A percentile compares a stretch with the other conserved stretches of the same genome.
These are phyloP conservation scores for Hartigia nigra DNA, from an alignment of 2,888 invertebrate genomes.

Conservation along the genomic window DNA sequence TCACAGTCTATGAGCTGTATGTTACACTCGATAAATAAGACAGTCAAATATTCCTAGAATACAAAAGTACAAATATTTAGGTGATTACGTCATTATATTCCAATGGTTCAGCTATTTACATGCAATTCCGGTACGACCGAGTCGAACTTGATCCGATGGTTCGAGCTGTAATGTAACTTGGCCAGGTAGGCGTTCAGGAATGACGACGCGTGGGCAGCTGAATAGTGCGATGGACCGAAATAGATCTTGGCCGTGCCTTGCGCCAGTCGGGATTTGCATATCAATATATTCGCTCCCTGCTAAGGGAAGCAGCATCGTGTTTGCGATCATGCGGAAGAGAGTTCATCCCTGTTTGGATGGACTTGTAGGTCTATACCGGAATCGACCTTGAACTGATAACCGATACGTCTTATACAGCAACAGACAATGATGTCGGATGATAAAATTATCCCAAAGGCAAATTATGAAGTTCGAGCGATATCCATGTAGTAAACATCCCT, in stretches of 20 bases:
- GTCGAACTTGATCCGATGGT: slow-evolving; percentile 8
- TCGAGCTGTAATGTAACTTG: neutral
- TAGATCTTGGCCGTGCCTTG: neutral
- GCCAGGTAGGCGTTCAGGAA: neutral
- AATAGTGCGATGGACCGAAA: neutral
- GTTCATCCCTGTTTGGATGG: neutral
- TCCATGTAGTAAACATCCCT: neutral
- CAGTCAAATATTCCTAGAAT: neutral
- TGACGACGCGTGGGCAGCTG: neutral
- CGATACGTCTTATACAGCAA: neutral
- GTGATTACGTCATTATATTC: neutral
- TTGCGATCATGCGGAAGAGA: neutral
- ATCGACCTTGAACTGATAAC: neutral
- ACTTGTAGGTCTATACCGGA: neutral
- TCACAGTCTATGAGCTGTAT: too few species aligned
- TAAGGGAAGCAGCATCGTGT: neutral
- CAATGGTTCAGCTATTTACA: neutral
- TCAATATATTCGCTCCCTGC: neutral
- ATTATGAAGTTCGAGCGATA: neutral
- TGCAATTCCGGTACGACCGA: slow-evolving; percentile 53
- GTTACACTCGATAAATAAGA: neutral
- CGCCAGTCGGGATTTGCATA: neutral
- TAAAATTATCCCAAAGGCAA: neutral
- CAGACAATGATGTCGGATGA: neutral
- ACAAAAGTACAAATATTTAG: neutral